These are phyloP conservation scores for Phocoena phocoena DNA, from an alignment of 2,113 vertebrate genomes.

Conservation along the genomic window DNA sequence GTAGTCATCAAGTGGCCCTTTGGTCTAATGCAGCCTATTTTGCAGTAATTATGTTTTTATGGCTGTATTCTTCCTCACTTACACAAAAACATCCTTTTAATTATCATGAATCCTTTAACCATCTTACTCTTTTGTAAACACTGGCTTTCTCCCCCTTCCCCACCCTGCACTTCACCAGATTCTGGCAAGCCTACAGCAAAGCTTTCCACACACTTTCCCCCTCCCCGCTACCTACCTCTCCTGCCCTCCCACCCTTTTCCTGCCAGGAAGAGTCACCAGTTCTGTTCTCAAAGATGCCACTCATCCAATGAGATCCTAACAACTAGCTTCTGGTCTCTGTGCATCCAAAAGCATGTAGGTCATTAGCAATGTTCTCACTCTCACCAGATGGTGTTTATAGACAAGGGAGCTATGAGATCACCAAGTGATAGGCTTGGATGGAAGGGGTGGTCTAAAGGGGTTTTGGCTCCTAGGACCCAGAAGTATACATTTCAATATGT, in stretches of 20 bases:
- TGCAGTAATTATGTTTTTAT: conserved; percentile 73
- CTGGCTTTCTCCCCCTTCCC: too few species aligned
- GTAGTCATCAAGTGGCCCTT: conserved; percentile 74
- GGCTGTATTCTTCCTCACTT: conserved; percentile 62
- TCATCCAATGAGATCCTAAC: conserved; percentile 15
- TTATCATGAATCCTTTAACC: conserved; percentile 73
- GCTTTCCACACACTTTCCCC: neutral
- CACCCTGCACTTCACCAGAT: neutral
- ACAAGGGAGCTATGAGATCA: conserved; percentile 41
- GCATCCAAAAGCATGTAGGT: conserved; percentile 39
- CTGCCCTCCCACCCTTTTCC: neutral
- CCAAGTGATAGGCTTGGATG: conserved; percentile 49
- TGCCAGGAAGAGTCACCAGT: neutral
- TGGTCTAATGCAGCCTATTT: conserved; percentile 60
- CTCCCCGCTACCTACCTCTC: neutral
- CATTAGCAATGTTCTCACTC: conserved; percentile 37
- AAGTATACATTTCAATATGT: conserved; percentile 45
- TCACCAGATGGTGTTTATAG: conserved; percentile 66
- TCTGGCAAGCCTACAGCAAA: neutral
- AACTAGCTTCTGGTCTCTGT: neutral
- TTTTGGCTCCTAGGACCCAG: conserved; percentile 5
- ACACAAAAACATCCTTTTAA: conserved; percentile 70
- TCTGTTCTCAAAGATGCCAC: conserved; percentile 44
- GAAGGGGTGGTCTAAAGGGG: conserved; percentile 21
- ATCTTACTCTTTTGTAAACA: conserved; percentile 3